Conservation (phyloP, 2,113 vertebrate genomes). For the Corythoichthys haematopterus region DNA sequence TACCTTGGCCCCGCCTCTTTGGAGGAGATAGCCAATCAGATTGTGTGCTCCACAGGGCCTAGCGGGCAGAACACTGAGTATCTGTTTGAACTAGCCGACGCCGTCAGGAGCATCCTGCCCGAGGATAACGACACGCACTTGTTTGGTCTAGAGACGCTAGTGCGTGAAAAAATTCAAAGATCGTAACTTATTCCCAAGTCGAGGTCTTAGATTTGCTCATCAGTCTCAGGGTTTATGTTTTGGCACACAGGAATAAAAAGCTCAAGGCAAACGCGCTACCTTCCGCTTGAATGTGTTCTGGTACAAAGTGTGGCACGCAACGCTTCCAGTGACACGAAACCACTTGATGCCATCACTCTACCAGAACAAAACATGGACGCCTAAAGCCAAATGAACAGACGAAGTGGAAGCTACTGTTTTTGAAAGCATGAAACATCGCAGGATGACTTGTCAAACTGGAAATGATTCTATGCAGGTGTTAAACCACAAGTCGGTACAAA, state of each 20-base stretch:
- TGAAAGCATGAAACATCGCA: too few relatives aligned
- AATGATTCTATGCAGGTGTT: too few relatives aligned
- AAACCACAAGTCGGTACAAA: neutral
- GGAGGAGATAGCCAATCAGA: constrained; percentile 92
- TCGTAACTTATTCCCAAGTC: too few relatives aligned
- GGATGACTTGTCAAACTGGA: too few relatives aligned
- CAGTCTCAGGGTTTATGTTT: constrained; percentile 29
- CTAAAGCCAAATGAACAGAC: neutral
- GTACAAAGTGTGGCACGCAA: neutral
- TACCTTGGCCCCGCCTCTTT: constrained; percentile 95
- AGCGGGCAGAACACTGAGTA: constrained; percentile 93
- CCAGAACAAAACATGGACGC: neutral
- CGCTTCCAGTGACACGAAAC: neutral
- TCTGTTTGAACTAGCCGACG: constrained; percentile 88
- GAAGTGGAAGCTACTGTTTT: neutral
- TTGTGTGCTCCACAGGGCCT: constrained; percentile 80
- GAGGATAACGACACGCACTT: constrained; percentile 89
- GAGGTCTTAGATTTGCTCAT: neutral
- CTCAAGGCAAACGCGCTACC: neutral
- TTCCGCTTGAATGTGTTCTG: neutral
- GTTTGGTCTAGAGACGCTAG: constrained; percentile 87
- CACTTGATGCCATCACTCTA: neutral
- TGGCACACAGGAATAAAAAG: neutral
- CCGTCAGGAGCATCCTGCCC: constrained; percentile 82
- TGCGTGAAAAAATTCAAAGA: constrained; percentile 70